phyloP scores from a whole-genome alignment of 2,888 invertebrate genomes.

The Emmelina monodactyla region DNA sequence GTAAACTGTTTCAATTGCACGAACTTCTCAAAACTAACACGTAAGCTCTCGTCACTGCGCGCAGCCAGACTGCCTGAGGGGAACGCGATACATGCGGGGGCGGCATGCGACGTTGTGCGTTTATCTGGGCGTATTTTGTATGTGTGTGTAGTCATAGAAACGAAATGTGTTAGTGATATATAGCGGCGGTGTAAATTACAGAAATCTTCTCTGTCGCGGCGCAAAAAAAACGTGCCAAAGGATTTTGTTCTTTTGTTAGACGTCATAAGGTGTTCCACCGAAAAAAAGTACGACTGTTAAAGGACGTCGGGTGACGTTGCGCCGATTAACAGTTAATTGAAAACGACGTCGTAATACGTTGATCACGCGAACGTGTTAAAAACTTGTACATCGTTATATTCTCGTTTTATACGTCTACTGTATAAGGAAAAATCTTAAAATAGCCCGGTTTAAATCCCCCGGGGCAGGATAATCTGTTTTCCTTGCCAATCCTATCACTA shows the following conservation, averaged over 20 bases:
- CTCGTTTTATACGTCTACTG: no score
- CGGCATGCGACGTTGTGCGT: background rate
- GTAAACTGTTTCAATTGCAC: background rate
- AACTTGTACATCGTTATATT: no score
- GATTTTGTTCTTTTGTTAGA: background rate
- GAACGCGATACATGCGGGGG: no score
- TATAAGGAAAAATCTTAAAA: no score
- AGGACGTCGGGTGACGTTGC: background rate
- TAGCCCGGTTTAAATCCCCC: no score
- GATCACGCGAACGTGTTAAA: no score
- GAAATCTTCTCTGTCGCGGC: background rate
- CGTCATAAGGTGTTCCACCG: background rate
- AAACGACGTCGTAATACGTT: no score
- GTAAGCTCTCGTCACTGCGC: slow-evolving; percentile 1
- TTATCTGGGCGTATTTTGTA: background rate
- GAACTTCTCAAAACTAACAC: background rate
- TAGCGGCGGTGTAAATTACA: background rate
- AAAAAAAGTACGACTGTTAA: background rate
- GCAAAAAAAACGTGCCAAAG: background rate
- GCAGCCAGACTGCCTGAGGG: no score
- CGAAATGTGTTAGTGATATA: background rate
- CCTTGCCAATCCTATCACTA: no score
- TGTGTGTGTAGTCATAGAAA: background rate
- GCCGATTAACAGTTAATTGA: no score
- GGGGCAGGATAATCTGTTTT: no score